phyloP scores from a whole-genome alignment of 2,888 invertebrate genomes.

The Polydrusus cervinus region DNA sequence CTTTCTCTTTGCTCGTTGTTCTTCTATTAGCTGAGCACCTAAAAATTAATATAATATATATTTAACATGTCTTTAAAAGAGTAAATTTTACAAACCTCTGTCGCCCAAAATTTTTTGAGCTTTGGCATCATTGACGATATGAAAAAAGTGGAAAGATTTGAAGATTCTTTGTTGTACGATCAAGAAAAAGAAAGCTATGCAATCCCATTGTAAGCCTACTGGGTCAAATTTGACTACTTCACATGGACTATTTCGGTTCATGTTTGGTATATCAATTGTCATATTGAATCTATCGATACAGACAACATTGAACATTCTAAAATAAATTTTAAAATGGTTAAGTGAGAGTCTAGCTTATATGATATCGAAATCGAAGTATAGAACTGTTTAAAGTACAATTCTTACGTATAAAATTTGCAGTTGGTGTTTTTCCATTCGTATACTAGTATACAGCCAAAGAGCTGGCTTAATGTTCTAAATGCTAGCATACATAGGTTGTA shows the following conservation, averaged over 20 bases:
- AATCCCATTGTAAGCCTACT: constrained; percentile 45
- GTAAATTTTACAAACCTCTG: constrained; percentile 34
- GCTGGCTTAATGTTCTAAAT: constrained; percentile 33
- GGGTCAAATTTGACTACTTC: not conserved
- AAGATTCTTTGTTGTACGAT: constrained; percentile 50
- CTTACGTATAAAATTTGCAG: constrained; percentile 40
- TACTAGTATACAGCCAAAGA: constrained; percentile 47
- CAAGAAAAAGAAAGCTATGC: constrained; percentile 46
- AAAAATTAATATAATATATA: not conserved
- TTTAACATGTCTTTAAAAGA: too few species aligned
- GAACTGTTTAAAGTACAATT: not conserved
- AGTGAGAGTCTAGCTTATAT: too few species aligned
- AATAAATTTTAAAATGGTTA: not conserved
- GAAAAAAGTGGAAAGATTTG: constrained; percentile 49
- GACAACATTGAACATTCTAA: constrained; percentile 43
- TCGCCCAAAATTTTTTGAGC: constrained; percentile 43
- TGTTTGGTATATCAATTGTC: constrained; percentile 31
- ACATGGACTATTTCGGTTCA: constrained; percentile 17
- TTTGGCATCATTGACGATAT: constrained; percentile 49
- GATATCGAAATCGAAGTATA: too few species aligned
- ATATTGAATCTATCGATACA: constrained; percentile 42
- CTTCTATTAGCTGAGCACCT: constrained; percentile 49
- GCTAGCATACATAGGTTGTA: constrained; percentile 45
- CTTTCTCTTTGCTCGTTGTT: constrained; percentile 17
- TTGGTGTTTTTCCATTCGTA: constrained; percentile 21